Base-by-base conservation (phyloP, 2,797 vertebrate genomes). In the Chelidonichthys spinosus region DNA sequence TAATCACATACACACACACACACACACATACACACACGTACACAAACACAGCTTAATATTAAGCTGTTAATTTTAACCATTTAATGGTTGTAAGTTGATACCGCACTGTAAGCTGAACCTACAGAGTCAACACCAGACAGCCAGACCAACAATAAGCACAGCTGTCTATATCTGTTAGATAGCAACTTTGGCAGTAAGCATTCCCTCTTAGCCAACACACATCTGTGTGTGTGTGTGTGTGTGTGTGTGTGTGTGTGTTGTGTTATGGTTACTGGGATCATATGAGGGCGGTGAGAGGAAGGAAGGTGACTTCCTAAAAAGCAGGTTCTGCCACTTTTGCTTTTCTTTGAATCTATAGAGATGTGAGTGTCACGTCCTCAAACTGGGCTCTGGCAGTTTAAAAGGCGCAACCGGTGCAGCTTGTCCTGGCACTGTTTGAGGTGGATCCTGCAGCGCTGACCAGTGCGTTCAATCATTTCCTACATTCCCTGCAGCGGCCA, bases 61-160 rank as follows among this genome's bases (percentile, higher is more conserved):
- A 44, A 25, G 4, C 4, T 58, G 85, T 89, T 87, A 83, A 90
- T 84, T 85, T 92, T 82, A 84, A 88, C 82, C 53, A 40, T 54
- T 50, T 72, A 52, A 52, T 74, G 72, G 60, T 60, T 69, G 71
- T 60, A 42, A 72, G n/a, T 46, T 55, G 73, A 84, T 75, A 52
- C 18, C 11, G 46, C 0, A 37, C 35, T 35, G 47, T 9, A 13
- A 66, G n/a, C 53, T 63, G 37, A 46, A 72, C 66, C 43, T 55
- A 49, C 13, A 76, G 72, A 75, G 66, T 84, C 83, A 81, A 76
- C 78, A 80, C 42, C 73, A 52, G 11, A 58, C 17, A 61, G 47
- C 37, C n/a, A 58, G 17, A 71, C 11, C 37, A 64, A 71, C 55
- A 64, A 62, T 50, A 53, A 60, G 3, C 13, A 60, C 55, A 67